phyloP scores from a whole-genome alignment of 2,797 vertebrate species.

The Naso thynnoides region DNA sequence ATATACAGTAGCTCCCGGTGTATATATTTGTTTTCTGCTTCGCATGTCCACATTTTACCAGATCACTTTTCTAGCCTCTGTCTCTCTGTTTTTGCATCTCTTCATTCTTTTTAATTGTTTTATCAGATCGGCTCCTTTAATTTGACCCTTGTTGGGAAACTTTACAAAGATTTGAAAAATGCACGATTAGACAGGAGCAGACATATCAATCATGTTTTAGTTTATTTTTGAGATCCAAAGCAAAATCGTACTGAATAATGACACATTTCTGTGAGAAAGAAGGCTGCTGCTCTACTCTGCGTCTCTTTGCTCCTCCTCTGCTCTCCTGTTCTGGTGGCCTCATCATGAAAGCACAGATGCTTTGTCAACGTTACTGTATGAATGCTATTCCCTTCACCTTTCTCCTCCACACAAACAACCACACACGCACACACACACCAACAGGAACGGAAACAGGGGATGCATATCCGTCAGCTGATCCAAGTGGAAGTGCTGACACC shows the following conservation, averaged over 20 bases:
- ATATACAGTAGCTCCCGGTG: too few species aligned
- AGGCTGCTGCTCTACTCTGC: not conserved
- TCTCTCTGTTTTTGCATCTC: not conserved
- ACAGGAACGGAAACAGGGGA: constrained; percentile 66
- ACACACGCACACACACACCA: constrained; percentile 27
- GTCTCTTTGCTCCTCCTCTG: constrained; percentile 14
- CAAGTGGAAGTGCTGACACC: constrained; percentile 78
- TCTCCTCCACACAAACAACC: constrained; percentile 39
- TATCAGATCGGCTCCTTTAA: not conserved
- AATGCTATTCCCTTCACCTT: constrained; percentile 60
- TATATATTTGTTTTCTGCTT: not conserved
- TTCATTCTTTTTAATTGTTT: not conserved
- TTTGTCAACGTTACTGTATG: constrained; percentile 55
- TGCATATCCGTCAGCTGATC: constrained; percentile 80
- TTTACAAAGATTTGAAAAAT: not conserved
- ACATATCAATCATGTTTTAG: too few species aligned
- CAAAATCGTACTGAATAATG: not conserved
- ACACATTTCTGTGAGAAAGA: not conserved
- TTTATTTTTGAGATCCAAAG: not conserved
- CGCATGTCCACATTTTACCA: not conserved
- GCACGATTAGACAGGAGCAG: not conserved
- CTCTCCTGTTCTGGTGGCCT: constrained; percentile 53
- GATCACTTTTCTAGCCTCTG: not conserved
- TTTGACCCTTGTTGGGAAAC: not conserved
- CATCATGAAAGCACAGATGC: constrained; percentile 62